Evolutionary conservation across 35 echinoderm and acorn worm species (phyloP), one percentile per base, ranked within the genome.

Genomic region (Eucidaris tribuloides): DNA sequence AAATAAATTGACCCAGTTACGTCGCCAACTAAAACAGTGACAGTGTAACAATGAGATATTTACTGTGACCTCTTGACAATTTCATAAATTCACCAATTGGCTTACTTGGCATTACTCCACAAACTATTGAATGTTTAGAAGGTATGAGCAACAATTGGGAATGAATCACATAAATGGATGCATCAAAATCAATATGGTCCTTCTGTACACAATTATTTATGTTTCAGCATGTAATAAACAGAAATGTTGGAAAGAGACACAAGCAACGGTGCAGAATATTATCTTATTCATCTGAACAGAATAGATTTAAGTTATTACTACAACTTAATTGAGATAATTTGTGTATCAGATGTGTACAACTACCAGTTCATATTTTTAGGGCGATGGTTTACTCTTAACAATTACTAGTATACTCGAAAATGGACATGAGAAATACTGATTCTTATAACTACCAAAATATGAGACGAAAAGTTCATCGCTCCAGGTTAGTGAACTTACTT

Each of bases 401-500:
- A 77, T 11, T 42, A 77, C 5, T 14, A 37, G 5, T 43, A 42
- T 37, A 5, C 38, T 33, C 13, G 13, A 11, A 36, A 13, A 36
- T 20, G 19, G 31, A 7, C 7, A 7, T 66, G 28, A 23, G 19
- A 7, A 11, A 66, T 7, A 29, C 27, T 33, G 11, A 66, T 23
- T 33, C 19, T 20, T 25, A 66, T 23, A 7, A 66, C 7, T 7
- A 20, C 19, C 11, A 29, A 13, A 66, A 66, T n/a, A 11, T 29
- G 28, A 20, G 7, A 66, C 7, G 19, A 11, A 52, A n/a, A 7
- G 9, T 11, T n/a, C 48, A n/a, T 52, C 48, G 9, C 48, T 11
- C n/a, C 48, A 52, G 9, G 48, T 52, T 11, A 52, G 9, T 11
- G 9, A 52, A 35, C 62, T 76, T 84, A 89, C 92, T 82, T 94